A percentile compares a stretch with the other conserved stretches of the same genome.
These are phyloP conservation scores for Manis pentadactyla DNA, from an alignment of 2,797 vertebrate genomes.

Conservation along the genomic window DNA sequence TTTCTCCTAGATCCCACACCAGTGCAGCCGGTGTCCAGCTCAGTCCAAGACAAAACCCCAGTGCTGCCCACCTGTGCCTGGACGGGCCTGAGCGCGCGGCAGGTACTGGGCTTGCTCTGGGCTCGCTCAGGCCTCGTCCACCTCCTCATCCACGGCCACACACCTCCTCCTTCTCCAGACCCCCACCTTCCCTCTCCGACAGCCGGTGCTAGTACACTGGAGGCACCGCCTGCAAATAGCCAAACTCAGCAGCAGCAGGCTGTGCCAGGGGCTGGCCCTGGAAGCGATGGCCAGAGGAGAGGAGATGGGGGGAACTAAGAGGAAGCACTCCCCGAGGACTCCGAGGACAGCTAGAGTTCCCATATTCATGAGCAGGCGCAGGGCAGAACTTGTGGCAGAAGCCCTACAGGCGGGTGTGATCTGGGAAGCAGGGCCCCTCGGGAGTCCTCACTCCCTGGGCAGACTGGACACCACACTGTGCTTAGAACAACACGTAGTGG, in stretches of 20 bases:
- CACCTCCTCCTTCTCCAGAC: neutral
- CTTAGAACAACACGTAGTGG: neutral
- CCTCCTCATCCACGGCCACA: neutral
- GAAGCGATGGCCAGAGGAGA: neutral
- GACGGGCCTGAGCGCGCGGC: neutral
- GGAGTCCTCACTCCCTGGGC: too few species aligned
- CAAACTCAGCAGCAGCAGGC: neutral
- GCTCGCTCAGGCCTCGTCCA: neutral
- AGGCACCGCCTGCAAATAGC: neutral
- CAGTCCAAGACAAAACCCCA: neutral
- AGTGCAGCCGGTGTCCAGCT: neutral
- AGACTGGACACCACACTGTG: neutral
- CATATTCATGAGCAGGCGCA: accelerated
- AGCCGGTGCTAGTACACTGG: neutral
- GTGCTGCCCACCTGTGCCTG: neutral
- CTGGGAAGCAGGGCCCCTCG: neutral
- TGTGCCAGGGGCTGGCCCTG: too few species aligned
- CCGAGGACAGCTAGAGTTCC: neutral
- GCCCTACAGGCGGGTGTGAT: accelerated
- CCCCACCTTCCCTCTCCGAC: accelerated
- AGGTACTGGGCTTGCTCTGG: neutral
- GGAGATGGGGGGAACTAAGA: neutral
- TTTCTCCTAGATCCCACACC: neutral
- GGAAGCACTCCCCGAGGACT: neutral
- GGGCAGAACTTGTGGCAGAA: neutral